phyloP scores from a whole-genome alignment of 2,888 invertebrate species.

The Reticulitermes lucifugus region DNA sequence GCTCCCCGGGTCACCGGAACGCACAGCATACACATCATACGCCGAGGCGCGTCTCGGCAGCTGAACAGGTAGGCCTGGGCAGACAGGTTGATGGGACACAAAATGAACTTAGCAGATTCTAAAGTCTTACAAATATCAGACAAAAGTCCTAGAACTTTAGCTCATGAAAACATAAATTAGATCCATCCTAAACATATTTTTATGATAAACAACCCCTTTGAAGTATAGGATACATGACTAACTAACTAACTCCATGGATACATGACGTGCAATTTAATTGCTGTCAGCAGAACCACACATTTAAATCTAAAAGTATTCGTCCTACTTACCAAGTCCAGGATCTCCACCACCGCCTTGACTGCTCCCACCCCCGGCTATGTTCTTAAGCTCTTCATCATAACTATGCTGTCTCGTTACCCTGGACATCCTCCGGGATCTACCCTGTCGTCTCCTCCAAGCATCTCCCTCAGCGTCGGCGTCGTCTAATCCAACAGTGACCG shows the following conservation, averaged over 20 bases:
- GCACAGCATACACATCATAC: conserved; percentile 81
- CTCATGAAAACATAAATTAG: too few relatives aligned
- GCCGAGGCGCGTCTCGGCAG: conserved; percentile 86
- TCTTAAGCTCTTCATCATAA: conserved; percentile 82
- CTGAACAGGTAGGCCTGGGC: conserved; percentile 72
- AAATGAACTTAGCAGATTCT: too few relatives aligned
- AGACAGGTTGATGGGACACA: too few relatives aligned
- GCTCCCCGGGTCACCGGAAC: conserved; percentile 62
- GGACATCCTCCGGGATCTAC: conserved; percentile 68
- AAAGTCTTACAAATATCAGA: too few relatives aligned
- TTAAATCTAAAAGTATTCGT: conserved; percentile 9
- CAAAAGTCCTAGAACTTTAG: too few relatives aligned
- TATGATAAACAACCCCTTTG: too few relatives aligned
- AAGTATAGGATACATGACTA: too few relatives aligned
- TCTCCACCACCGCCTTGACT: conserved; percentile 58
- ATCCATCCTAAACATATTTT: too few relatives aligned
- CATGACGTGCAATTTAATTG: neutral
- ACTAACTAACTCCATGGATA: neutral
- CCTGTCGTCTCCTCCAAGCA: conserved; percentile 59
- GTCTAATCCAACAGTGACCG: neutral
- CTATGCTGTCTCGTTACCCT: conserved; percentile 81
- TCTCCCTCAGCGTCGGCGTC: conserved; percentile 65
- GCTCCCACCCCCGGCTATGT: conserved; percentile 55
- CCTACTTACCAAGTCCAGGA: conserved; percentile 54
- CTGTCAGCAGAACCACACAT: too few relatives aligned